Conservation (phyloP, 2,797 vertebrate genomes). For the Natrix natrix region DNA sequence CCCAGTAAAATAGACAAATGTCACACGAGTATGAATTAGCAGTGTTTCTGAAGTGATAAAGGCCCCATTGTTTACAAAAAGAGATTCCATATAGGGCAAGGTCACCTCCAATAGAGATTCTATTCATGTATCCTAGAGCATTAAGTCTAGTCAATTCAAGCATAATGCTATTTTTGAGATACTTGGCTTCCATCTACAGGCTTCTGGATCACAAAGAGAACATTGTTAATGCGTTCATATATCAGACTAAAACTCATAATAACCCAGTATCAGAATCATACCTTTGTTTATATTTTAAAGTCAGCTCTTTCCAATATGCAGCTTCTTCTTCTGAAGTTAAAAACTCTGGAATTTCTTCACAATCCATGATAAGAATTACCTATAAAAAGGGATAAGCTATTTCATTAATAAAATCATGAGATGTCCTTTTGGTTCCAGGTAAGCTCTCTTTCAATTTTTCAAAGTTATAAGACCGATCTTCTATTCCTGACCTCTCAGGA, state of each 20-base stretch:
- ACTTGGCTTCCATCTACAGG: neutral
- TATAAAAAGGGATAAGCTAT: constrained; percentile 44
- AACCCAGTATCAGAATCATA: constrained; percentile 57
- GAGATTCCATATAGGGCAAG: constrained; percentile 48
- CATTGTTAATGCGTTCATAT: neutral
- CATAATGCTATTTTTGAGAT: neutral
- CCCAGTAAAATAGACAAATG: neutral
- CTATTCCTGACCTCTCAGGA: neutral
- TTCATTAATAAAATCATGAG: accelerated
- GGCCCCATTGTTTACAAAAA: constrained; percentile 36
- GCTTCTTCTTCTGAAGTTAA: constrained; percentile 93
- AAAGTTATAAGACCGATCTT: neutral
- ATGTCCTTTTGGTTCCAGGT: neutral
- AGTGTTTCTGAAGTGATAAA: constrained; percentile 42
- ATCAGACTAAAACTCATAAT: neutral
- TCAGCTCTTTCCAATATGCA: constrained; percentile 93
- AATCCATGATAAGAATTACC: constrained; percentile 88
- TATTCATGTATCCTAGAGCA: constrained; percentile 46
- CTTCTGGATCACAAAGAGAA: constrained; percentile 19
- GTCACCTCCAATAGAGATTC: constrained; percentile 12
- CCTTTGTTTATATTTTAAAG: constrained; percentile 93
- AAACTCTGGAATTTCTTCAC: constrained; percentile 95
- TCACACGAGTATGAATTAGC: constrained; percentile 27
- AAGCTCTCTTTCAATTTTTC: accelerated
- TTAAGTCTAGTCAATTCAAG: constrained; percentile 23